Base-by-base conservation (phyloP, 2,888 invertebrate species). In the Cryptus viduatorius region DNA sequence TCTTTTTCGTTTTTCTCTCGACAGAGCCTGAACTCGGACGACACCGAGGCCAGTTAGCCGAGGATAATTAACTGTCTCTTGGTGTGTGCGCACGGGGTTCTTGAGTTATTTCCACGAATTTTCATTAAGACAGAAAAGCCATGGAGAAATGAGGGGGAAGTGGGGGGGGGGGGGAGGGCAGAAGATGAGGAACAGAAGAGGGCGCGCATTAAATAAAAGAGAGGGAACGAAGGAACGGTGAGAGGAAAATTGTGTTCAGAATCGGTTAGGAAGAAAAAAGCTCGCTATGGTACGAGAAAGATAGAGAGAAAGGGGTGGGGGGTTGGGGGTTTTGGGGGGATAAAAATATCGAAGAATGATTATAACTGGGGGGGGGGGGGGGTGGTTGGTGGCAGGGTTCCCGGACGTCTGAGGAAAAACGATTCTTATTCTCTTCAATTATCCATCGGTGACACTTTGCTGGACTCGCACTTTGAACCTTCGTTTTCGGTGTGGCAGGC, bases 41-140 rank as follows among this genome's bases (percentile, higher is more conserved):
- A 82, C 85, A 65, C 67, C 79, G 81, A 48, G 59, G 84, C 76
- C 82, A 82, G 82, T 83, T 83, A 79, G 82, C 76, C 68, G 65
- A 19, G 73, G 82, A 83, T 83, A 81, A 83, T 83, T 83, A 83
- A 86, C 83, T 83, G 85, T 84, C 84, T 81, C 84, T 78, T 37
- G 48, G 73, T 37, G 37, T 37, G 37, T 37, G 81, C 64, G 64
- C 64, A 24, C 69, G 61, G 64, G 76, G 8, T 37, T 67, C 76
- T 78, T 84, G 84, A 84, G 73, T 84, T 84, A 84, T 84, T 84
- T 64, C 14, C 72, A 46, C 78, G 78, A 84, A 84, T 84, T 84
- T 84, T 84, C 84, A 81, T 84, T 81, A 81, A 73, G 80, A 84
- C 72, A 64, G 64, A 69, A 37, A 80, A 75, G 67, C 69, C 79